Evolutionary conservation across 2,113 vertebrate species (phyloP).

Genomic region (Ptychochromis oligacanthus): DNA sequence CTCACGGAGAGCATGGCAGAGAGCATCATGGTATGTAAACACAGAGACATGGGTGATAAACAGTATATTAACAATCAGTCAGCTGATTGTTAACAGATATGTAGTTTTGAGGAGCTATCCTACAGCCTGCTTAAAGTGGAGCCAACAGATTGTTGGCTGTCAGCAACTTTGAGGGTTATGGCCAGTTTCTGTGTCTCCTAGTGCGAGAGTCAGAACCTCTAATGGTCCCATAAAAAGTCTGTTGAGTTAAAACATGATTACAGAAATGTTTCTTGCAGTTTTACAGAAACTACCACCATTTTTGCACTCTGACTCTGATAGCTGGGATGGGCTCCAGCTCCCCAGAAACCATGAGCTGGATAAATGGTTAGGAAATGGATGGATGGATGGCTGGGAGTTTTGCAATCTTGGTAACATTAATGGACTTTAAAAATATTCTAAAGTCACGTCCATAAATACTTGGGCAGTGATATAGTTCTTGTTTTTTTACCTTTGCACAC

Average conservation of each 20-base stretch:
- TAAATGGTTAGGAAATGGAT: neutral
- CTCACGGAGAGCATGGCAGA: conserved; percentile 81
- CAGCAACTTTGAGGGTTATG: neutral
- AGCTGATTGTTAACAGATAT: neutral
- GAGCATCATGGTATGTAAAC: conserved; percentile 73
- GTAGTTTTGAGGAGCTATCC: neutral
- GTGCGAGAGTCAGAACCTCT: neutral
- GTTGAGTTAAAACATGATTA: neutral
- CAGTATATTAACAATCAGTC: neutral
- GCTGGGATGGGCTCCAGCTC: neutral
- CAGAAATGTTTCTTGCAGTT: neutral
- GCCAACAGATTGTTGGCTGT: neutral
- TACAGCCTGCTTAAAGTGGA: neutral
- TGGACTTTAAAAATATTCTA: neutral
- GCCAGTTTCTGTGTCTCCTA: neutral
- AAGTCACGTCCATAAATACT: neutral
- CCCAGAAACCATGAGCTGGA: neutral
- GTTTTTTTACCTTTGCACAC: neutral
- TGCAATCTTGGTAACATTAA: too few relatives aligned
- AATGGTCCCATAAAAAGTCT: neutral
- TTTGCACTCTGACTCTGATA: neutral
- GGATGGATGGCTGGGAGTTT: too few relatives aligned
- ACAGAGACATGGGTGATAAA: neutral
- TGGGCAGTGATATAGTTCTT: neutral
- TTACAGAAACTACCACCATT: neutral